A percentile compares a stretch with the other conserved stretches of the same genome.
Evolutionary conservation across 2,113 vertebrate species (phyloP).

Genomic region (Thermophis baileyi): DNA sequence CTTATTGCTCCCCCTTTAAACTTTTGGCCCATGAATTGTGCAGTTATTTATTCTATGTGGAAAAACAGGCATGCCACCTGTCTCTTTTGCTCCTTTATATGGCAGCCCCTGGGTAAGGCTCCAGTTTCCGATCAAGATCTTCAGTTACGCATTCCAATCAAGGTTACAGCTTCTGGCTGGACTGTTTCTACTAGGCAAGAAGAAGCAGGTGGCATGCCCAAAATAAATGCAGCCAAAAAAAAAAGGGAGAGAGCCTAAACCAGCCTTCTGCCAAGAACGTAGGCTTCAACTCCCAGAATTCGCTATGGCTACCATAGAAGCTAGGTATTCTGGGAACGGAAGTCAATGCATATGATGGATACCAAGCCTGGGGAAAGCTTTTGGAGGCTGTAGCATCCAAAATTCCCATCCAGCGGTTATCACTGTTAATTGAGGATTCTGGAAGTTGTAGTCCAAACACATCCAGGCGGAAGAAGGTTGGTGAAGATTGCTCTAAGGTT

Average conservation of each 20-base stretch:
- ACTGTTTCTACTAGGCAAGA: neutral
- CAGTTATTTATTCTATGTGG: neutral
- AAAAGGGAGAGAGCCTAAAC: neutral
- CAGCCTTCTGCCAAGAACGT: neutral
- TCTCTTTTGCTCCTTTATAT: neutral
- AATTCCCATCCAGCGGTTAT: neutral
- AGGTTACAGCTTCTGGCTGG: neutral
- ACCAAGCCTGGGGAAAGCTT: neutral
- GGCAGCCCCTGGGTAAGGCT: neutral
- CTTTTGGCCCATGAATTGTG: neutral
- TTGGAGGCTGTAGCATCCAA: neutral
- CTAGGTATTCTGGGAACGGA: neutral
- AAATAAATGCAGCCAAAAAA: neutral
- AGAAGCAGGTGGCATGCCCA: neutral
- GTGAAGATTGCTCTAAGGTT: neutral
- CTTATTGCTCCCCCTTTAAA: neutral
- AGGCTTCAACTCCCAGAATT: neutral
- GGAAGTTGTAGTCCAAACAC: neutral
- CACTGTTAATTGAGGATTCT: neutral
- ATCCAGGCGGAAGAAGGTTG: neutral
- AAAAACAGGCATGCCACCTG: constrained; percentile 19
- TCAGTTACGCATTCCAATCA: neutral
- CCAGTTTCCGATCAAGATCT: neutral
- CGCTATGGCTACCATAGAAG: neutral
- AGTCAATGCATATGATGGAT: neutral